phyloP scores from a whole-genome alignment of 2,888 invertebrate genomes.

The Chaetoderma sp. region DNA sequence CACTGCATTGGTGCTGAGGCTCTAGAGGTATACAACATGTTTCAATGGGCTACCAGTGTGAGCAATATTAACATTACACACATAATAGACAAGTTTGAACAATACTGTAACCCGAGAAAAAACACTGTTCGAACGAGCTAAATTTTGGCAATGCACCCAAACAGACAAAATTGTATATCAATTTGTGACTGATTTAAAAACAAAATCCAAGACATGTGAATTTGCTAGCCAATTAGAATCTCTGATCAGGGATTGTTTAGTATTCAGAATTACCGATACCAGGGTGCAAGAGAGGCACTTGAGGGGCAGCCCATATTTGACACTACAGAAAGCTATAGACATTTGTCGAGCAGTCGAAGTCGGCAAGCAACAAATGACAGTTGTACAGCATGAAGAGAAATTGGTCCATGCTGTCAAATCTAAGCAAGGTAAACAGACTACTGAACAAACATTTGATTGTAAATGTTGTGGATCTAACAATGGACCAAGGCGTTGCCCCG shows the following conservation, averaged over 20 bases:
- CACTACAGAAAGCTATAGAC: conserved; percentile 8
- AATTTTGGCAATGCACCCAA: conserved; percentile 6
- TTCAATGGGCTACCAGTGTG: too few species aligned
- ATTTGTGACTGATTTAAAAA: conserved; percentile 8
- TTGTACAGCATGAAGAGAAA: too few species aligned
- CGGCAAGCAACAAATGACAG: too few species aligned
- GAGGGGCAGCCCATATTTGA: conserved; percentile 12
- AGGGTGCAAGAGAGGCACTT: conserved; percentile 8
- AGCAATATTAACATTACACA: too few species aligned
- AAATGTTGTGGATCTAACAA: too few species aligned
- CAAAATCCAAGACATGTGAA: neutral
- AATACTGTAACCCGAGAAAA: conserved; percentile 15
- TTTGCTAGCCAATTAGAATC: neutral
- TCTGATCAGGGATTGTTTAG: neutral
- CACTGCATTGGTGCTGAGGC: too few species aligned
- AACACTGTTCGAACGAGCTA: conserved; percentile 13
- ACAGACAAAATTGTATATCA: conserved; percentile 11
- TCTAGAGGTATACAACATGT: too few species aligned
- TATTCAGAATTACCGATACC: neutral
- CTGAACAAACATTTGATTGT: too few species aligned
- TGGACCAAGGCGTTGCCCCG: too few species aligned
- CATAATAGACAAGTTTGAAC: conserved; percentile 16
- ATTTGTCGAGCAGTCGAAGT: neutral
- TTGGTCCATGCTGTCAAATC: too few species aligned
- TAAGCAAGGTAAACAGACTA: too few species aligned